Conservation (phyloP, 2,113 vertebrate genomes). For the Tonatia bakeri region DNA sequence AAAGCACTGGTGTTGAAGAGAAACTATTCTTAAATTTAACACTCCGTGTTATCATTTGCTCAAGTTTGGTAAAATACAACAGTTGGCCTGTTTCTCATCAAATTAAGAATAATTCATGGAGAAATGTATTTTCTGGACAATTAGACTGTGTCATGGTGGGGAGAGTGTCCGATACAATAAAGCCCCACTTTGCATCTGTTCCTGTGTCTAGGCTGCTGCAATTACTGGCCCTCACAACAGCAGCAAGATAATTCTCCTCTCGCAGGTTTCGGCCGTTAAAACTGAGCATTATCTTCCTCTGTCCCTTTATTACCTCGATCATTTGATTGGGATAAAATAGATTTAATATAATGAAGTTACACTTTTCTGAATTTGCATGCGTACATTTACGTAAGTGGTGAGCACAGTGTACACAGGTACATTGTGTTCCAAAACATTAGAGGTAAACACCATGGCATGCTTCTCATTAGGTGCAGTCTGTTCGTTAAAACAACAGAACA, state of each 20-base stretch:
- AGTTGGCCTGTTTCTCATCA: constrained; percentile 97
- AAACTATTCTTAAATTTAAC: constrained; percentile 63
- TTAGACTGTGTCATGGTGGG: constrained; percentile 90
- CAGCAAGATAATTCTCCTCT: constrained; percentile 72
- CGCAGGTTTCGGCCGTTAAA: constrained; percentile 77
- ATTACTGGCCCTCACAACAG: constrained; percentile 79
- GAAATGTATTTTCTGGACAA: constrained; percentile 98
- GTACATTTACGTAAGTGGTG: constrained; percentile 66
- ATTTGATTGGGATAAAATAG: constrained; percentile 78
- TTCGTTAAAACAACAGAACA: constrained; percentile 31
- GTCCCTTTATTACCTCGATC: constrained; percentile 77
- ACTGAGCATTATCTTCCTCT: constrained; percentile 75
- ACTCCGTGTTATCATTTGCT: constrained; percentile 79
- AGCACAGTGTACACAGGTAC: constrained; percentile 46
- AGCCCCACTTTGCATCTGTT: constrained; percentile 89
- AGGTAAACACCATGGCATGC: background rate
- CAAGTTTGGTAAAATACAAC: constrained; percentile 84
- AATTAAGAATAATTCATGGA: constrained; percentile 94
- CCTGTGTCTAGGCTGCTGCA: constrained; percentile 85
- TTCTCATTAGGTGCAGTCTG: constrained; percentile 52
- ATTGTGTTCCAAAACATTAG: constrained; percentile 67
- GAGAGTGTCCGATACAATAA: constrained; percentile 90
- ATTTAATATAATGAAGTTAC: constrained; percentile 78
- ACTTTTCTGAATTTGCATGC: constrained; percentile 65
- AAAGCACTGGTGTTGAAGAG: constrained; percentile 7